Conservation (phyloP, 2,113 vertebrate species). For the Spizaetus ornatus region DNA sequence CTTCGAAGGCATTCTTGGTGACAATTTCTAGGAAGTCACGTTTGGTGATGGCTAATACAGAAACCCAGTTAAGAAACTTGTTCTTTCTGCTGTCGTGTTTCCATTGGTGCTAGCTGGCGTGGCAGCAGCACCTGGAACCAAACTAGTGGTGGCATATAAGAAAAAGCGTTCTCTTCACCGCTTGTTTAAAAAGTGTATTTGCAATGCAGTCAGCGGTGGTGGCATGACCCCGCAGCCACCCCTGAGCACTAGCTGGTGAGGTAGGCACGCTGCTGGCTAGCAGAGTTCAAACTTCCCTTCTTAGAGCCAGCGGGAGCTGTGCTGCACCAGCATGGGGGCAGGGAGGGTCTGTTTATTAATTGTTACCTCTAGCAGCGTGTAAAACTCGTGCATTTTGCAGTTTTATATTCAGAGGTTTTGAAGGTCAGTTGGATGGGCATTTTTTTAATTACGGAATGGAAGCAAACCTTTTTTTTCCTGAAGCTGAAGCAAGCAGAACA, state of each 20-base stretch:
- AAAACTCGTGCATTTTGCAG: rapidly evolving
- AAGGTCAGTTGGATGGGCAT: not conserved
- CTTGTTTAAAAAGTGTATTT: not conserved
- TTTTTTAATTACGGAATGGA: not conserved
- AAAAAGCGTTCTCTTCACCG: not conserved
- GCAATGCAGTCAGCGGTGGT: not conserved
- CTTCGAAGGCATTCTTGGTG: not conserved
- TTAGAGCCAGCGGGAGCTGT: not conserved
- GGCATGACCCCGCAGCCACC: rapidly evolving
- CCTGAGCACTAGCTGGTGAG: not conserved
- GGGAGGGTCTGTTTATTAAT: rapidly evolving
- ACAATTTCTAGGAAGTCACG: not conserved
- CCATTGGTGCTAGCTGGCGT: not conserved
- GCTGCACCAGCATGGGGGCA: not conserved
- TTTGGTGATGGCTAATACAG: not conserved
- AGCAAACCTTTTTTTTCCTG: not conserved
- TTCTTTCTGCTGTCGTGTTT: not conserved
- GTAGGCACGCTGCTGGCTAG: not conserved
- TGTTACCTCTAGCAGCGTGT: not conserved
- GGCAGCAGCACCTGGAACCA: not conserved
- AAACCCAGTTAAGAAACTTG: not conserved
- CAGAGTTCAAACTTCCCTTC: not conserved
- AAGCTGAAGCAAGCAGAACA: not conserved
- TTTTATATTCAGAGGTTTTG: not conserved
- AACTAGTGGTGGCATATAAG: not conserved